phyloP scores from a whole-genome alignment of 2,888 invertebrate species.

The Conistra vaccinii region DNA sequence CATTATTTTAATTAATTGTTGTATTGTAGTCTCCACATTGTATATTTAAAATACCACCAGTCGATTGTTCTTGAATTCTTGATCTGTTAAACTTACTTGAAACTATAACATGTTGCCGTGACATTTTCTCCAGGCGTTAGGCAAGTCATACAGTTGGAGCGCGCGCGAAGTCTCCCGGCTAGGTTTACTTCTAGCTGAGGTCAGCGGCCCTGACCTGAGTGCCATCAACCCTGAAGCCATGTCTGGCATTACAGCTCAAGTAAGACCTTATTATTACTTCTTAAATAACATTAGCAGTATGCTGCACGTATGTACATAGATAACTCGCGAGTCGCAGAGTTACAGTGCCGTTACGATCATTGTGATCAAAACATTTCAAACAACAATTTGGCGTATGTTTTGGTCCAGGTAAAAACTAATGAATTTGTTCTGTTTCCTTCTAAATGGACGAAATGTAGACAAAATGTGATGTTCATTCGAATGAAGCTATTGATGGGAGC shows the following conservation, averaged over 20 bases:
- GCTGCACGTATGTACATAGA: background rate
- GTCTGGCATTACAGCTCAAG: conserved; percentile 83
- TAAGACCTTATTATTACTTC: conserved; percentile 54
- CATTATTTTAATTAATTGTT: no score
- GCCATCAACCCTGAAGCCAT: conserved; percentile 83
- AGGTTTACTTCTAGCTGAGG: conserved; percentile 82
- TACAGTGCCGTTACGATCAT: background rate
- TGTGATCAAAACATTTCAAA: no score
- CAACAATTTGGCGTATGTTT: background rate
- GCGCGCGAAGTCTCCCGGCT: conserved; percentile 84
- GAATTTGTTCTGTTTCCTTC: background rate
- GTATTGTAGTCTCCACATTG: no score
- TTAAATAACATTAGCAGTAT: conserved; percentile 2
- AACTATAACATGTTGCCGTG: conserved; percentile 58
- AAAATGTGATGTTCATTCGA: background rate
- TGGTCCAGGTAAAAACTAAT: background rate
- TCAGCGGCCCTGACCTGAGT: conserved; percentile 78
- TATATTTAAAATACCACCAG: background rate
- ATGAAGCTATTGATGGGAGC: background rate
- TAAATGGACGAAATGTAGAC: no score
- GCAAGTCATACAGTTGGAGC: conserved; percentile 86
- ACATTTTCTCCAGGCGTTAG: conserved; percentile 78
- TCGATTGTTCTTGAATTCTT: background rate
- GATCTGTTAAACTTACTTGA: background rate
- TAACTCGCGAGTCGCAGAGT: background rate